Evolutionary conservation across 2,888 invertebrate genomes (phyloP), one percentile per base, ranked within the genome.

Genomic region (Phrixothrix hirtus): DNA sequence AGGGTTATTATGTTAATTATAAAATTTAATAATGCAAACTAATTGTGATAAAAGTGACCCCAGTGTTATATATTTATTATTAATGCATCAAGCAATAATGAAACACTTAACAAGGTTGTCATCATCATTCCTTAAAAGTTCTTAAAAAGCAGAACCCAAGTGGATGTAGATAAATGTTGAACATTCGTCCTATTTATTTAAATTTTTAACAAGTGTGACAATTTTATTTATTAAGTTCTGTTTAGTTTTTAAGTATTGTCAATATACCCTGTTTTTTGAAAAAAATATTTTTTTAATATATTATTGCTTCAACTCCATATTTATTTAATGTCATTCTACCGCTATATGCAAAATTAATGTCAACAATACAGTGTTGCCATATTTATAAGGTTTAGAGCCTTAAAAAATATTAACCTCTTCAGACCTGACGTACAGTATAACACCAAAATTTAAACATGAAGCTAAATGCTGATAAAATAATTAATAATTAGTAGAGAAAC

Each of bases 51-150:
- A 39, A 26, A 39, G 15, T 9, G 12, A 11, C 15, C 17, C 10
- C 30, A 30, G 21, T 16, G 38, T 39, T 51, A 44, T 51, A 51
- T 51, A 51, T 21, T 16, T 26, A 31, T 46, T 10, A 15, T 15
- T 11, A 39, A n/a, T n/a, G n/a, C n/a, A n/a, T n/a, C n/a, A n/a
- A 10, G 15, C 29, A 21, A 7, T 11, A 13, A 9, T 21, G 7
- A 11, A 27, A n/a, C 10, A 27, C 25, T 25, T 6, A 39, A 12
- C 27, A 16, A 37, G 29, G 26, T 46, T 36, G 46, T 16, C 31
- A 30, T 46, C n/a, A n/a, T n/a, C 46, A 46, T 46, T 46, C 46
- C 46, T 46, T 35, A 37, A 46, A 46, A 37, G 46, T 46, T 46
- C 46, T 46, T 46, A 31, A 46, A 21, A 17, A 46, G 37, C 46